Evolutionary conservation across 2,113 vertebrate species (phyloP).

Genomic region (Chitala chitala): DNA sequence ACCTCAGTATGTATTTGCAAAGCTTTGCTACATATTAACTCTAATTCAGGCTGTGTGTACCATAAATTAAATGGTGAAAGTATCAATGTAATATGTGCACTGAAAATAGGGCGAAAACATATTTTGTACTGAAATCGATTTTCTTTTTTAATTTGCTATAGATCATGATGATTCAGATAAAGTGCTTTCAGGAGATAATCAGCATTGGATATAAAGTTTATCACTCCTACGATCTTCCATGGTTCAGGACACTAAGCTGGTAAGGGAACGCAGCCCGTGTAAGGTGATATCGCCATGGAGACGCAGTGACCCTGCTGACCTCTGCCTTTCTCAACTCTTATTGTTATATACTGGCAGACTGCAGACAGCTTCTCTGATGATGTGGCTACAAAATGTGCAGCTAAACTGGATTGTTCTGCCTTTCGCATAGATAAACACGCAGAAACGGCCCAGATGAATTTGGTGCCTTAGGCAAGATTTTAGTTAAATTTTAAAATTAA

Average conservation of each 20-base stretch:
- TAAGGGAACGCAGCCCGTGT: slow-evolving; percentile 52
- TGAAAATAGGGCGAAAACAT: no score
- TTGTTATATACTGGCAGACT: background rate
- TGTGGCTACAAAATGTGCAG: background rate
- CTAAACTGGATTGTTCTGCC: background rate
- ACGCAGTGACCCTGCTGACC: background rate
- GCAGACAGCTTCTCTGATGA: background rate
- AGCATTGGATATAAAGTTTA: slow-evolving; percentile 96
- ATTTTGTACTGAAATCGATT: background rate
- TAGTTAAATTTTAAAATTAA: no score
- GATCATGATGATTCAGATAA: slow-evolving; percentile 92
- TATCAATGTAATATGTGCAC: no score
- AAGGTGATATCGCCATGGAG: background rate
- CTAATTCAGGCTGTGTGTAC: no score
- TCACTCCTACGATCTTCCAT: slow-evolving; percentile 87
- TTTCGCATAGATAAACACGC: background rate
- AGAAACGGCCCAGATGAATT: no score
- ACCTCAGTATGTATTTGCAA: no score
- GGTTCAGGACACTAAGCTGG: slow-evolving; percentile 96
- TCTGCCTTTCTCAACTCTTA: background rate
- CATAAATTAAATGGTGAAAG: no score
- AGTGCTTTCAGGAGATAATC: slow-evolving; percentile 97
- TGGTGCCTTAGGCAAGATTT: no score
- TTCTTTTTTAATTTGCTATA: slow-evolving; percentile 52
- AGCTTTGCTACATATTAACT: no score